Evolutionary conservation across 64 coral and sea anemone genomes (phyloP).

Genomic region (Hydrozoanthus tunicans): DNA sequence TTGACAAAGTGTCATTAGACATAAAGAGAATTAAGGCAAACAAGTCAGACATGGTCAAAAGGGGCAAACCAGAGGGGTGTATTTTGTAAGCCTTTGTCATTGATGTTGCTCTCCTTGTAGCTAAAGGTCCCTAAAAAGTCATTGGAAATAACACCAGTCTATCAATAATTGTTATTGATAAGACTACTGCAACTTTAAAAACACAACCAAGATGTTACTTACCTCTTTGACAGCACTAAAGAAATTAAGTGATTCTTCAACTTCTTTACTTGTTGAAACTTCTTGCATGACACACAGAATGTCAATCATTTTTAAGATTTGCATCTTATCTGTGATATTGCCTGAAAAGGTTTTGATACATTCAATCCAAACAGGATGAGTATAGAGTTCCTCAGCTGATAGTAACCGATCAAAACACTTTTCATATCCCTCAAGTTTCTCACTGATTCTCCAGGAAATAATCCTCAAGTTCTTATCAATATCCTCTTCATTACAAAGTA

Average conservation of each 20-base stretch:
- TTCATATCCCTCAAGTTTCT: constrained; percentile 70
- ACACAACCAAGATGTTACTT: not conserved
- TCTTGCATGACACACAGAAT: constrained; percentile 77
- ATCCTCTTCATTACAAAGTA: constrained; percentile 53
- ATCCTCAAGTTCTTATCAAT: constrained; percentile 55
- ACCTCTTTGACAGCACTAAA: constrained; percentile 69
- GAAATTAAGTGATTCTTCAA: not conserved
- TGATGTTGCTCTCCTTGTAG: too few relatives aligned
- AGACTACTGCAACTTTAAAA: too few relatives aligned
- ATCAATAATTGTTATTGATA: too few relatives aligned
- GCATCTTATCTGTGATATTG: constrained; percentile 43
- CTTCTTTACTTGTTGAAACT: constrained; percentile 41
- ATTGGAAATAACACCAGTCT: too few relatives aligned
- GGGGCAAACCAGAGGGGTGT: too few relatives aligned
- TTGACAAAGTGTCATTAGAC: too few relatives aligned
- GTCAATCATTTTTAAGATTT: constrained; percentile 76
- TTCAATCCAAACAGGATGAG: constrained; percentile 64
- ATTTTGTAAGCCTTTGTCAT: too few relatives aligned
- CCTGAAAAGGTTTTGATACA: constrained; percentile 64
- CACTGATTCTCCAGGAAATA: constrained; percentile 63
- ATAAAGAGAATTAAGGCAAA: too few relatives aligned
- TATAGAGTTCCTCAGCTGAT: constrained; percentile 72
- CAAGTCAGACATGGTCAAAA: too few relatives aligned
- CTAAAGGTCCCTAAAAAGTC: too few relatives aligned
- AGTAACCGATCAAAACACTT: constrained; percentile 83